phyloP scores from a whole-genome alignment of 64 coral and sea anemone genomes.

The Platygyra sinensis region DNA sequence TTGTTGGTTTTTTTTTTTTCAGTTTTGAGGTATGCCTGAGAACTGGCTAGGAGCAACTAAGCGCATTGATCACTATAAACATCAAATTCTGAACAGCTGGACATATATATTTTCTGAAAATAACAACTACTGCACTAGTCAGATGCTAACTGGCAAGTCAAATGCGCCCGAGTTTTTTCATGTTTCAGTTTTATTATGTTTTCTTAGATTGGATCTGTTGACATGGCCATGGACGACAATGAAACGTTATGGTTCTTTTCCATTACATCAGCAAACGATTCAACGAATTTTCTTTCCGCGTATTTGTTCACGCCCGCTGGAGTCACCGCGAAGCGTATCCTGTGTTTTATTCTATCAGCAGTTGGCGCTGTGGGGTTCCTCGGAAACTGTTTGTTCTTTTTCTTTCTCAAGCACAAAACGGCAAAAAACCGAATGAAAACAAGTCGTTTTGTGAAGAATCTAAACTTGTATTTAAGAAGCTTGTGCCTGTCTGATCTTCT shows the following conservation, averaged over 20 bases:
- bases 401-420: neutral
- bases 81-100: too few species aligned
- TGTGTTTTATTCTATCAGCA: neutral
- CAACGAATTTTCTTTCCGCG: neutral
- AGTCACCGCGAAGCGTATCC: neutral
- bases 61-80: too few species aligned
- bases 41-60: too few species aligned
- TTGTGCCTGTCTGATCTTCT: conserved; percentile 13
- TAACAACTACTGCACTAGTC: too few species aligned
- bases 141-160: too few species aligned
- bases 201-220: neutral
- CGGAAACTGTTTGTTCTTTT: neutral
- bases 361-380: neutral
- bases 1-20: too few species aligned
- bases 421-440: neutral
- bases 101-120: too few species aligned
- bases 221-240: neutral
- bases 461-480: neutral
- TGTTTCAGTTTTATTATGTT: too few species aligned
- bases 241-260: neutral
- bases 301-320: conserved; percentile 21
- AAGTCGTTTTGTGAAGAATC: neutral
- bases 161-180: too few species aligned
- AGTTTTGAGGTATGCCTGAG: too few species aligned
- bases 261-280: neutral